Base-by-base conservation (phyloP, 2,113 vertebrate genomes). In the Varanus komodoensis region DNA sequence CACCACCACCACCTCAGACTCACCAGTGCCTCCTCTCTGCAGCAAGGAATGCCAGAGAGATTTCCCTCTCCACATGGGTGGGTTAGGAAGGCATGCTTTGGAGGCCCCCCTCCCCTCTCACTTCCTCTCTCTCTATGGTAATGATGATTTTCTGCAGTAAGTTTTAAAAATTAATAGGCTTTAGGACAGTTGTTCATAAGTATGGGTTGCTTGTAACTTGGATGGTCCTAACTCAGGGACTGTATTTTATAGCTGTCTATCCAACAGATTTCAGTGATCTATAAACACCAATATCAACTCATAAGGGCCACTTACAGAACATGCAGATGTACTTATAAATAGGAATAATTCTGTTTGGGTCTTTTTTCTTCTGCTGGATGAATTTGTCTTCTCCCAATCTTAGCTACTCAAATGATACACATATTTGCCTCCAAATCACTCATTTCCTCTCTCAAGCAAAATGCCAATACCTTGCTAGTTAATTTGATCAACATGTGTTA, bases 281-380 rank as follows among this genome's bases (percentile, higher is more conserved):
- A 84, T 0, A 0, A n/a, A 80, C 27, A 93, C 91, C 61, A 64
- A 91, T 77, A 67, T 67, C 27, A 57, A 54, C 54, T 54, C 54
- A 54, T 12, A 73, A 32, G n/a, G 6, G 34, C 34, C n/a, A 38
- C 17, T 75, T 75, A 75, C 1, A 1, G n/a, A 15, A 75, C 73
- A 75, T 38, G 38, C n/a, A 19, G 17, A 38, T 75, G n/a, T 75
- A 34, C 14, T 14, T 75, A 38, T 4, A 83, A 14, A 69, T 38
- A 71, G 84, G 50, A 90, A 92, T 92, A 82, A 6, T 54, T 83
- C 87, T 25, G 69, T 79, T 81, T 87, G 87, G 52, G 88, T 38
- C 8, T 38, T 75, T 75, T 34, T 34, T 19, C n/a, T 75, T 64
- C 61, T 64, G 4, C 74, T 75, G n/a, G 74, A 34, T 75, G 34